Evolutionary conservation across 2,888 invertebrate species (phyloP).

Genomic region (Sesia apiformis): DNA sequence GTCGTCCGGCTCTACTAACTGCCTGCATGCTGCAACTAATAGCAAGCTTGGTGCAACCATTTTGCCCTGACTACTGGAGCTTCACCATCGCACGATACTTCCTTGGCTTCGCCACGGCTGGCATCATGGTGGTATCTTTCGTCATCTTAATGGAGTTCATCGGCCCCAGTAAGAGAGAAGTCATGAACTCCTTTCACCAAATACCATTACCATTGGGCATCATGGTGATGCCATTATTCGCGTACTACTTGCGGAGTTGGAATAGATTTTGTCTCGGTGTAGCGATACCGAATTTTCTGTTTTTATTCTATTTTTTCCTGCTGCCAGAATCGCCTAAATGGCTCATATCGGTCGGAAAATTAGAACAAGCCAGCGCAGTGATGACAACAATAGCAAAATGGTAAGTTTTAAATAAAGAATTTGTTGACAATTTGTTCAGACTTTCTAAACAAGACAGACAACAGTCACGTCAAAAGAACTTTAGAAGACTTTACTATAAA

Average conservation of each 20-base stretch:
- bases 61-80: not conserved
- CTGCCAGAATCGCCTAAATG: slow-evolving; percentile 81
- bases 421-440: no score
- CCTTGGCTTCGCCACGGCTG: not conserved
- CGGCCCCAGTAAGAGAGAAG: slow-evolving; percentile 41
- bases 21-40: not conserved
- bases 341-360: slow-evolving; percentile 75
- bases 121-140: slow-evolving; percentile 76
- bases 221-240: slow-evolving; percentile 63
- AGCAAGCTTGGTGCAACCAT: not conserved
- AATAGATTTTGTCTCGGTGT: slow-evolving; percentile 70
- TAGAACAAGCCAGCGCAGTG: slow-evolving; percentile 69
- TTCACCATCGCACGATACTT: slow-evolving; percentile 1
- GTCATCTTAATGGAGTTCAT: slow-evolving; percentile 72
- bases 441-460: no score
- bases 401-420: slow-evolving; percentile 2
- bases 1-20: not conserved
- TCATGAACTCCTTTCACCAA: slow-evolving; percentile 70
- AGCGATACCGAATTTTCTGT: slow-evolving; percentile 59
- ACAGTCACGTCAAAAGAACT: no score
- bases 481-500: no score
- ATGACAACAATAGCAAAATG: slow-evolving; percentile 70
- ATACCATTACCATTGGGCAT: slow-evolving; percentile 75
- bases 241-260: slow-evolving; percentile 73
- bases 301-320: slow-evolving; percentile 74